Base-by-base conservation (phyloP, 2,888 invertebrate species). In the Tyria jacobaeae region DNA sequence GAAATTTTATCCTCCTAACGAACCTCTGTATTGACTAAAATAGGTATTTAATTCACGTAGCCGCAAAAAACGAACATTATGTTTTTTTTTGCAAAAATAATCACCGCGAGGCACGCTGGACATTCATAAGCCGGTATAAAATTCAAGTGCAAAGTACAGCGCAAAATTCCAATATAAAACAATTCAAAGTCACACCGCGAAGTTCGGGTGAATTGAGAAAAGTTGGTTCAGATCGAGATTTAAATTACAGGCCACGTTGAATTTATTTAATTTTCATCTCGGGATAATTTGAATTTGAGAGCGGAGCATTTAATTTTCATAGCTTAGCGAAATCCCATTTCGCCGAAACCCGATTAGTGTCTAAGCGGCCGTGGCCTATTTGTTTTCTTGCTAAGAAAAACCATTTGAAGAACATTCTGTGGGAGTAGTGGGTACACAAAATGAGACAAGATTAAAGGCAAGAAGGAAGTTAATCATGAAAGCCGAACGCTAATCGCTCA, bases 221-320 rank as follows among this genome's bases (percentile, higher is more conserved):
- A 83, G 75, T 85, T 83, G 65, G 57, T 75, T 62, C 79, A 80
- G 80, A 84, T 85, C 83, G 81, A 74, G 81, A 79, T 83, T 85
- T 78, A 81, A 85, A 86, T 87, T 83, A 84, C 82, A 83, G 75
- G 69, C 78, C 78, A 79, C 78, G 79, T 72, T 82, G 83, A 81
- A 86, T 88, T 85, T 86, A 86, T 86, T 87, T 86, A 85, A 88
- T 86, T 86, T 85, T 83, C 85, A 84, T 85, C 84, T 80, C 83
- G 75, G 79, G 68, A 84, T 89, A 81, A 88, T 86, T 88, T 82
- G 73, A 85, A 86, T 87, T 87, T 84, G 83, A 82, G 84, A 79
- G 83, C 79, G 70, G 80, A 81, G 82, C 85, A 81, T 87, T 87
- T 88, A 87, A 88, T 88, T 88, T 87, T 85, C 85, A 86, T 87